Evolutionary conservation across 2,797 vertebrate species (phyloP).

Genomic region (Carduelis carduelis): DNA sequence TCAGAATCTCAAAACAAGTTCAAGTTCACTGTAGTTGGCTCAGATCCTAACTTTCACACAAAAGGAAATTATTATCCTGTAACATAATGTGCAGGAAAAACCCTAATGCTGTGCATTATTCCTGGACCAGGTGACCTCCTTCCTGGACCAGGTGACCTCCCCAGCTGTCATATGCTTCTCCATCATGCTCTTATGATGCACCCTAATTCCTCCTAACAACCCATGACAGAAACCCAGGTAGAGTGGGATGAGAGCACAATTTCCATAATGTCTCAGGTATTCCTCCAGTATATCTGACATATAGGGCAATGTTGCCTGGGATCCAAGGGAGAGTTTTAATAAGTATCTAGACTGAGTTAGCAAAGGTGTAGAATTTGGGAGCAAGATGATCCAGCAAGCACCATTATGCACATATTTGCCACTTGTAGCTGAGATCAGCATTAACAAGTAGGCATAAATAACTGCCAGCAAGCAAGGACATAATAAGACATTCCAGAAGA

Average conservation of each 20-base stretch:
- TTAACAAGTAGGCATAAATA: not conserved
- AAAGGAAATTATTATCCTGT: not conserved
- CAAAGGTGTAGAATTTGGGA: not conserved
- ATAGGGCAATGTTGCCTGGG: not conserved
- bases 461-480: not conserved
- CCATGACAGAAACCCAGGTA: not conserved
- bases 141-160: not conserved
- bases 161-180: not conserved
- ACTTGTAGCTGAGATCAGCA: not conserved
- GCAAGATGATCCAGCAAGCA: not conserved
- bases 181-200: not conserved
- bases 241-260: not conserved
- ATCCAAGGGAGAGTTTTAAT: not conserved
- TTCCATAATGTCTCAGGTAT: not conserved
- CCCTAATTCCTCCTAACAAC: not conserved
- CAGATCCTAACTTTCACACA: not conserved
- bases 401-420: not conserved
- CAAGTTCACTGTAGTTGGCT: not conserved
- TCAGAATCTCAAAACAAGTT: not conserved
- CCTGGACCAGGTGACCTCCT: not conserved
- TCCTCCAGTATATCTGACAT: not conserved
- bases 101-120: not conserved
- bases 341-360: not conserved
- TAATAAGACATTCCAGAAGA: conserved; percentile 10
- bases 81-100: not conserved